Conservation (phyloP, 1,140 invertebrate genomes). For the Oncopodura yosiiana region DNA sequence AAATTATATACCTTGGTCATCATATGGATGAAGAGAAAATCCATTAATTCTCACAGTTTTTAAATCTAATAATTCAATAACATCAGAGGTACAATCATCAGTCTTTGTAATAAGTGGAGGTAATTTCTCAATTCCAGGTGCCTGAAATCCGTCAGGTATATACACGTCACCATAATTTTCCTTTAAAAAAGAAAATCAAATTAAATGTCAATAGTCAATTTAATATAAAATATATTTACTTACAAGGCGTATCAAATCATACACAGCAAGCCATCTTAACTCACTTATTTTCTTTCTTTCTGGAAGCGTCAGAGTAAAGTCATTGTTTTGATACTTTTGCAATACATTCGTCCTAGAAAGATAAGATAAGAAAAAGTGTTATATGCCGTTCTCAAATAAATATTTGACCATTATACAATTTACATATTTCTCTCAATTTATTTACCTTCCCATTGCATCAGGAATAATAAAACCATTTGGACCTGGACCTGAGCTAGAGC, state of each 20-base stretch:
- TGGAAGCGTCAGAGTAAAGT: slow-evolving; percentile 70
- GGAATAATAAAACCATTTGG: slow-evolving; percentile 28
- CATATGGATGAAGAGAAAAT: slow-evolving; percentile 1
- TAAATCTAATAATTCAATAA: slow-evolving; percentile 65
- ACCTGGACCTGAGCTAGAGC: slow-evolving; percentile 3
- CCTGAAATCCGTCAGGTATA: slow-evolving; percentile 81
- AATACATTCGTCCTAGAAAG: slow-evolving; percentile 73
- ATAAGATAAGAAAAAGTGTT: slow-evolving; percentile 20
- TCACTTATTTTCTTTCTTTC: slow-evolving; percentile 78
- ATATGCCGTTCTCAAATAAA: neutral
- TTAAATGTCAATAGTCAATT: neutral
- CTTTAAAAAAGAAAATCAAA: slow-evolving; percentile 38
- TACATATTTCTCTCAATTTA: neutral
- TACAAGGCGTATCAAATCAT: slow-evolving; percentile 69
- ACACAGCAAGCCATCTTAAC: slow-evolving; percentile 82
- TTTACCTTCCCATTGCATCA: slow-evolving; percentile 17
- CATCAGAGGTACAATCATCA: slow-evolving; percentile 59
- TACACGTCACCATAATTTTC: slow-evolving; percentile 83
- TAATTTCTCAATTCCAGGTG: slow-evolving; percentile 63
- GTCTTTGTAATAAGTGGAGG: slow-evolving; percentile 57
- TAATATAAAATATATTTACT: slow-evolving; percentile 24
- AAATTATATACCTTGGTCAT: slow-evolving; percentile 19
- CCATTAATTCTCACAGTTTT: slow-evolving; percentile 53
- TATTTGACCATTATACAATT: neutral
- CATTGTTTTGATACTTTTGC: slow-evolving; percentile 72